Base-by-base conservation (phyloP, 2,113 vertebrate species). In the Capra hircus region DNA sequence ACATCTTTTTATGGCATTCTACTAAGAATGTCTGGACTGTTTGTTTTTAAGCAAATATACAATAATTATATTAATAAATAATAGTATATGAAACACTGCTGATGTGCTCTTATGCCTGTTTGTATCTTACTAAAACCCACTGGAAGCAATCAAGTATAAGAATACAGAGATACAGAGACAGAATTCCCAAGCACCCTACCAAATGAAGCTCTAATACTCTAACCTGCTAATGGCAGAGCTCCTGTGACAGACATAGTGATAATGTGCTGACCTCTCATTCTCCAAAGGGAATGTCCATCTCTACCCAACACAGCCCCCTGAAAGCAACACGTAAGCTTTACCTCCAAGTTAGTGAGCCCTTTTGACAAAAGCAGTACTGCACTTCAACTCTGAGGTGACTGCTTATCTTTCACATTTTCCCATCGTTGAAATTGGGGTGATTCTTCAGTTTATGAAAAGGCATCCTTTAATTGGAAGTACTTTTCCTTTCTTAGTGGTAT, bases 381-480 rank as follows among this genome's bases (percentile, higher is more conserved):
- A 67, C 40, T 96, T 96, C 40, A 64, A 77, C 5, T 40, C 19
- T 17, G 62, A 94, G 71, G 28, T 28, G 55, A 81, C 8, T 88
- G 55, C 81, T 33, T 83, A 14, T 27, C 74, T 71, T 86, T 88
- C 52, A 67, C 33, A 83, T 80, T 57, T 74, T 85, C 85, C 52
- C 33, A 80, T 27, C 2, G 16, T 12, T 83, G n/a, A 53, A 80
- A 95, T 21, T 11, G 33, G 80, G 52, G 88, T 91, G 48, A 55
- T 28, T 78, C 60, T 82, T 88, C 45, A 88, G 45, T 57, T 91
- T 81, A 90, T 25, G 33, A 60, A 91, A 94, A 90, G 53, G 17
- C n/a, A 55, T n/a, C 21, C 60, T 91, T 90, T 85, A 94, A 93
- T 60, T 81, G 85, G 45, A 95, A 77, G 57, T 36, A 48, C 6